Base-by-base conservation (phyloP, 2,888 invertebrate species). In the Habrosyne pyritoides region DNA sequence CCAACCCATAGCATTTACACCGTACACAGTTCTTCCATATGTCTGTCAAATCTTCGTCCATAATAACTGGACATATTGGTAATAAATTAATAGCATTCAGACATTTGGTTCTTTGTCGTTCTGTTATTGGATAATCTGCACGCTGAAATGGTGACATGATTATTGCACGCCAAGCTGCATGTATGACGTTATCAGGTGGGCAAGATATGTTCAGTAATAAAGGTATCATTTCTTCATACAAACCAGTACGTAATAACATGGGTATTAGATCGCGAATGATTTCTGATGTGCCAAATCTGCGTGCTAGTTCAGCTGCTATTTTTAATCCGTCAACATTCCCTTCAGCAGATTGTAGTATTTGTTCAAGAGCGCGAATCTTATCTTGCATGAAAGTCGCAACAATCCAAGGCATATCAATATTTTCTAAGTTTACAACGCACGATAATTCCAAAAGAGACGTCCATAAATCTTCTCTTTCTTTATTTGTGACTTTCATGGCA, bases 11-110 rank as follows among this genome's bases (percentile, higher is more conserved):
- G 57, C 84, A 85, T 74, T 91, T 91, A 62, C 87, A 87, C 59
- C 91, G 81, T 8, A 93, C 66, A 71, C 91, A 91, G 68, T 92
- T 84, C 66, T 86, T 89, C 92, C 93, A 93, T 66, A 93, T 87
- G 70, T 88, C 87, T 55, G 85, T 73, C 58, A 93, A 78, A 69
- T 92, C 92, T 57, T 89, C 87, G 71, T 91, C 90, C 71, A 86
- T 88, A 47, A 90, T 81, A 42, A 88, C 75, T 42, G 92, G 90
- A 64, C 93, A 93, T 33, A 88, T 70, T 1, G 92, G 91, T 59
- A 93, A 75, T 55, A 92, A 75, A 78, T 91, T 93, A 57, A 93
- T 75, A 53, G 86, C 83, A 63, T 86, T 87, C 28, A 91, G 69
- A 73, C 93, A 93, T 64, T 87, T 89, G 0, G 65, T 61, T 72